Evolutionary conservation across 1,140 invertebrate genomes (phyloP), one percentile per base, ranked within the genome.

Genomic region (Tenebrio molitor): DNA sequence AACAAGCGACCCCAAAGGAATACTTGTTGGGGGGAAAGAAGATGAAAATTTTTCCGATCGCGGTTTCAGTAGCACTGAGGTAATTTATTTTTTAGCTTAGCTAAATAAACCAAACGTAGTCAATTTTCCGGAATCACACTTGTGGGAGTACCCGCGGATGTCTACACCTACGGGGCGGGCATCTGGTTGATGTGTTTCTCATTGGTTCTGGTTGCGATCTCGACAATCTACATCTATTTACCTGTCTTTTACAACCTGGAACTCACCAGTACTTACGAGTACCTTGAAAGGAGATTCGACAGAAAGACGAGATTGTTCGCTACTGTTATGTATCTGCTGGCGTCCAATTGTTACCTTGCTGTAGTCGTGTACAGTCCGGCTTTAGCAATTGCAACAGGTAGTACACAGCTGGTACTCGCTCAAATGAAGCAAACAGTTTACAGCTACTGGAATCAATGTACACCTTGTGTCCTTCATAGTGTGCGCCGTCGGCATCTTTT

Each of bases 41-140:
- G 19, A 89, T 91, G 88, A 76, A 82, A 19, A 79, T 88, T 1
- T 81, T 87, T 53, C 88, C 88, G 1, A 85, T 89, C 12, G 85
- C 87, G 17, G 83, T 88, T 75, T 89, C 88, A 0, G 72, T 89
- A 16, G 83, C 88, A 58, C 87, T 89, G 29, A 86, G 82, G 83
- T 83, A 76, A 76, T 39, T 64, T 29, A 16, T 39, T 1, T 42
- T 15, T 21, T 8, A 67, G 10, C 36, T 65, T 14, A 39, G n/a
- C 92, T 95, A 16, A n/a, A 25, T 8, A 12, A n/a, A n/a, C n/a
- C 0, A 23, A 62, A 85, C 83, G 81, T 78, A 93, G 91, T 79
- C 92, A 92, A 77, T 85, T 93, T 78, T 94, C 92, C 12, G 92
- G 92, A 36, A 91, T 94, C 19, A 92, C 92, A 0, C 78, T 95